Evolutionary conservation across 2,888 invertebrate species (phyloP), one percentile per base, ranked within the genome.

Genomic region (Apotomis capreana): DNA sequence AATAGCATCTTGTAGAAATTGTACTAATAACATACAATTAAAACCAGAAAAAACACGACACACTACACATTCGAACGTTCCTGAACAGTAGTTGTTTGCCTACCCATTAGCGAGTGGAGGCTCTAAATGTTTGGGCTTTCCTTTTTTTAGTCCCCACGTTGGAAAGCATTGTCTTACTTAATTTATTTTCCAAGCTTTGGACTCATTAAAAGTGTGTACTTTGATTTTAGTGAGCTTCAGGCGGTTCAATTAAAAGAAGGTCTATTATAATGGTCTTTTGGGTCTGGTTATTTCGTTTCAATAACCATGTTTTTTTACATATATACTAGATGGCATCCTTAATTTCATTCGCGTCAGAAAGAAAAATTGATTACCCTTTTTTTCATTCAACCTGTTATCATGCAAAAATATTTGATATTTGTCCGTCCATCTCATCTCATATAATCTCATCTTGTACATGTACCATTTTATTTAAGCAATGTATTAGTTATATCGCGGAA

Each of bases 11-110:
- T 4, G 6, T 40, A 6, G 40, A 63, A 40, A 54, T n/a, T n/a
- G 10, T 40, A 15, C 13, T 8, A 54, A 44, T 61, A 61, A 44
- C 36, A 4, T n/a, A 37, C 44, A 57, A 57, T 65, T 46, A 65
- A 64, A 64, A 57, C 51, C 52, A 4, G 26, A 62, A 68, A 26
- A 67, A 74, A 74, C 57, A 54, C 58, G 37, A 52, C 59, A 59
- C 59, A 12, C 54, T 54, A 26, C 58, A 54, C 54, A 58, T 49
- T 64, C 57, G 26, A 49, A 55, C 51, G 67, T 54, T 61, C 69
- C 68, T 74, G 73, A 73, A 75, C 85, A 83, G 88, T 86, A 89
- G 89, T 86, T 89, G 81, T 90, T 89, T 88, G 80, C 80, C 49
- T 61, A 81, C 67, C 83, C 84, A 88, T 90, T 89, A 87, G 78